Evolutionary conservation across 1,140 invertebrate species (phyloP).

Genomic region (Eupristina koningsbergeri): DNA sequence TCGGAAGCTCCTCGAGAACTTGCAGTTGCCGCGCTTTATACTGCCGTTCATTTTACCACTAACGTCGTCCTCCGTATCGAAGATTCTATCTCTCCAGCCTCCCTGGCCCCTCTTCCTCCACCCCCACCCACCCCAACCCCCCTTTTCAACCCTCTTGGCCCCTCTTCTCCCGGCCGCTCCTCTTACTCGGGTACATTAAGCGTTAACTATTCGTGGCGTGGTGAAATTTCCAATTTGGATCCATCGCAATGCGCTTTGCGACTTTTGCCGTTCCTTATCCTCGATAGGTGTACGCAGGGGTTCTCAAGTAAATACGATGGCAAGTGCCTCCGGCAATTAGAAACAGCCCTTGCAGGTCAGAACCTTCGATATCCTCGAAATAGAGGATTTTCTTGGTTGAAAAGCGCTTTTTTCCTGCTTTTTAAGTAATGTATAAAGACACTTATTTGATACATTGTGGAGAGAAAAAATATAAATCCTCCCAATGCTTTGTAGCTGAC

Average conservation of each 20-base stretch:
- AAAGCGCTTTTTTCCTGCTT: too few species aligned
- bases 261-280: not conserved
- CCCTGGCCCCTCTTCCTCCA: not conserved
- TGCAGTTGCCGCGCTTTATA: not conserved
- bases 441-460: too few species aligned
- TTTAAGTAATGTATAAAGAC: too few species aligned
- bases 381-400: not conserved
- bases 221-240: constrained; percentile 40
- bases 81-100: constrained; percentile 17
- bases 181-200: not conserved
- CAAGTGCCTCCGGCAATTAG: constrained; percentile 29
- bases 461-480: too few species aligned
- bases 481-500: too few species aligned
- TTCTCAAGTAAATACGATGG: not conserved
- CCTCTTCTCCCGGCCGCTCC: not conserved
- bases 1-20: constrained; percentile 1
- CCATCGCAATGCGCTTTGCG: constrained; percentile 20
- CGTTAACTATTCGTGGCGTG: constrained; percentile 18
- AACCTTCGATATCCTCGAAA: not conserved
- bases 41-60: constrained; percentile 2
- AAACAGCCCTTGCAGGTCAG: not conserved
- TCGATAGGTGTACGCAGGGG: not conserved
- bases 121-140: too few species aligned
- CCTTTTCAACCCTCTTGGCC: too few species aligned
- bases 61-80: constrained; percentile 2